Evolutionary conservation across 1,140 invertebrate species (phyloP), one percentile per base, ranked within the genome.

Genomic region (Leptinotarsa texana): DNA sequence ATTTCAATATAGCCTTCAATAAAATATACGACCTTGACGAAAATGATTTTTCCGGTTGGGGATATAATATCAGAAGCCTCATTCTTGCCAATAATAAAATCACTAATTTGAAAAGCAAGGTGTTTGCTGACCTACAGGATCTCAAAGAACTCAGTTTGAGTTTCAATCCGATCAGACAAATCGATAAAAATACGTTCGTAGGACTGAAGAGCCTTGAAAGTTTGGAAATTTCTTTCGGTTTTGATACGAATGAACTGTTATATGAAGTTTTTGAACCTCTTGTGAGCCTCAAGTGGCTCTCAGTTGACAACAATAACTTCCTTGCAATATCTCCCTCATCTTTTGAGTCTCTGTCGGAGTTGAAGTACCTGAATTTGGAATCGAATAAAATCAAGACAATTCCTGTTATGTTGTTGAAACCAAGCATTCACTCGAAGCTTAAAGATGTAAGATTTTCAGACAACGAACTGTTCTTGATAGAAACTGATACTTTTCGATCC

Each of bases 1-100:
- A 96, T 85, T 87, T 97, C 65, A 96, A 96, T 86, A 89, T 96
- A 74, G 94, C 93, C 42, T 95, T 96, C 82, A 97, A 97, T 83
- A 90, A 90, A 78, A 95, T 97, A 79, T 88, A 89, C 42, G 90
- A 92, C 78, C 89, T 97, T 67, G 87, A 90, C 62, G 88, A 91
- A 13, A 90, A 90, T 63, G 92, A 95, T 80, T 95, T 96, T 80
- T 82, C 84, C 3, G 15, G 15, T 21, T 96, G 95, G 94, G 93
- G 92, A 15, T 88, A 89, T 27, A 92, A 91, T 80, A 86, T 97
- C n/a, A 92, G 92, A 79, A 96, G 94, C 69, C 88, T 97, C 15
- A 88, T 95, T 66, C 86, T 97, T 66, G 89, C 93, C 49, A 96
- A 95, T 85, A 97, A 97, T 83, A 89, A 92, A 78, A 90, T 97